These are phyloP conservation scores for Toxonevra muliebris DNA, from an alignment of 2,888 invertebrate species.

Conservation along the genomic window DNA sequence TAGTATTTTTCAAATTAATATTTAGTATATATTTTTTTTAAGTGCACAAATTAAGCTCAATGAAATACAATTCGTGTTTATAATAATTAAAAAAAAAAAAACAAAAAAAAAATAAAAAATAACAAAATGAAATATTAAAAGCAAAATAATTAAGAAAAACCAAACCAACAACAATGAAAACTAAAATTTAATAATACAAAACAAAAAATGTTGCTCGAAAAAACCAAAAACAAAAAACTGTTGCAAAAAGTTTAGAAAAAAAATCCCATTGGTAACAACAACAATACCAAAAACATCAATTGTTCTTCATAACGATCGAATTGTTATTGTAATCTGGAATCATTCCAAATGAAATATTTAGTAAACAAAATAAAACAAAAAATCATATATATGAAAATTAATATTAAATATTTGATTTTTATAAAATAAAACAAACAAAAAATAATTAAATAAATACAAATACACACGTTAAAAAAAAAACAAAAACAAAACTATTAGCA, in stretches of 20 bases:
- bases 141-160: conserved; percentile 14
- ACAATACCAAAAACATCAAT: not conserved
- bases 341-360: conserved; percentile 28
- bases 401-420: not conserved
- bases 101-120: conserved; percentile 18
- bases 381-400: not conserved
- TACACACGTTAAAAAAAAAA: conserved; percentile 17
- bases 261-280: conserved; percentile 4
- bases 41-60: conserved; percentile 26
- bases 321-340: conserved; percentile 39
- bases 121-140: conserved; percentile 17
- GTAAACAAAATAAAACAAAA: not conserved
- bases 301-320: conserved; percentile 36
- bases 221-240: not conserved
- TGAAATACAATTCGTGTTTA: conserved; percentile 32
- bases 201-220: conserved; percentile 12
- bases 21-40: conserved; percentile 15
- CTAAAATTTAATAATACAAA: not conserved
- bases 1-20: no score
- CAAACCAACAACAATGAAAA: not conserved
- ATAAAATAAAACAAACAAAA: conserved; percentile 17
- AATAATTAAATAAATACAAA: not conserved
- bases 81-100: conserved; percentile 3
- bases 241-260: not conserved
- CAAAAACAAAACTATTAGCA: conserved; percentile 30